phyloP scores from a whole-genome alignment of 2,797 vertebrate genomes.

The Orestias chungarensis region DNA sequence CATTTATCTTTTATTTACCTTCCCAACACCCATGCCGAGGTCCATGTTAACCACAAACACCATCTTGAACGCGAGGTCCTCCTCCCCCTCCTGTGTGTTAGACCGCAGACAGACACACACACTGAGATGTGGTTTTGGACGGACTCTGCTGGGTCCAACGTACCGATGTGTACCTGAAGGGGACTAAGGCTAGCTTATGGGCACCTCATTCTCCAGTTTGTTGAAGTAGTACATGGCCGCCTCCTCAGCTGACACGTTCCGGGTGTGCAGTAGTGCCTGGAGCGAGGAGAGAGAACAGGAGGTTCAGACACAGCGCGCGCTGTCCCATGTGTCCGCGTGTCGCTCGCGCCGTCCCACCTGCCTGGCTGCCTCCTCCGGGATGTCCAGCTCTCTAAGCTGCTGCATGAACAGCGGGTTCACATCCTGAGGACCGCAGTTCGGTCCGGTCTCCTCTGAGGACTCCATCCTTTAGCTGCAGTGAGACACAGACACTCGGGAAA shows the following conservation, averaged over 20 bases:
- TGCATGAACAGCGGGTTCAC: slow-evolving; percentile 83
- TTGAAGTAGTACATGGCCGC: slow-evolving; percentile 90
- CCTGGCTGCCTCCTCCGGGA: slow-evolving; percentile 85
- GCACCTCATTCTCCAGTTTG: slow-evolving; percentile 87
- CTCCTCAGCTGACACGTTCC: slow-evolving; percentile 85
- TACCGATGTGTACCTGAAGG: slow-evolving; percentile 68
- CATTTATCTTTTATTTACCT: slow-evolving; percentile 65
- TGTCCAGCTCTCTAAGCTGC: slow-evolving; percentile 84
- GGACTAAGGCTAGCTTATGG: slow-evolving; percentile 75
- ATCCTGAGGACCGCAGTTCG: slow-evolving; percentile 70
- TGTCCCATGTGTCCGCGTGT: neutral
- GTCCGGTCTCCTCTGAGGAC: slow-evolving; percentile 71
- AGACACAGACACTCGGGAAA: neutral
- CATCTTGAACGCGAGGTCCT: slow-evolving; percentile 84
- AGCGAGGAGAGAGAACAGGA: slow-evolving; percentile 14
- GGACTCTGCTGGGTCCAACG: slow-evolving; percentile 53
- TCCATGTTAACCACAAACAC: slow-evolving; percentile 89
- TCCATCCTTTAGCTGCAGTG: slow-evolving; percentile 75
- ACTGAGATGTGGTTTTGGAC: slow-evolving; percentile 65
- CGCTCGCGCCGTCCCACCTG: slow-evolving; percentile 67
- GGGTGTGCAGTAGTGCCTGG: slow-evolving; percentile 84
- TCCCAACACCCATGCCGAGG: slow-evolving; percentile 85
- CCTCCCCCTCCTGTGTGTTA: slow-evolving; percentile 78
- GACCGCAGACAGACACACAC: slow-evolving; percentile 44
- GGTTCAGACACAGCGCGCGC: neutral